A percentile compares a stretch with the other conserved stretches of the same genome.
phyloP scores from a whole-genome alignment of 53 echinoderm and acorn worm species.

The Actinopyga echinites region DNA sequence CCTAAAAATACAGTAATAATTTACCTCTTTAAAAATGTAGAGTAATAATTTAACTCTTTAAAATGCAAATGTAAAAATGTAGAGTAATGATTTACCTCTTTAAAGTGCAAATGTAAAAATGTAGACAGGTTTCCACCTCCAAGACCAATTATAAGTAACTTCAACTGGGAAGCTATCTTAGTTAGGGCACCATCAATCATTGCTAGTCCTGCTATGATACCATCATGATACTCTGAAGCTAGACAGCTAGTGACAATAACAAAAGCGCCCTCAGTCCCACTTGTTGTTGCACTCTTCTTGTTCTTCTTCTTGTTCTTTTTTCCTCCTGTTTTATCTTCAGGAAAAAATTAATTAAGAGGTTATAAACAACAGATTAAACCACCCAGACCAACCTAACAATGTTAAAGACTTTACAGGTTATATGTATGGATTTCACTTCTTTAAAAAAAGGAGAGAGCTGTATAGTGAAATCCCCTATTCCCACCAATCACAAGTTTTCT shows the following conservation, averaged over 20 bases:
- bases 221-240: slow-evolving; percentile 37
- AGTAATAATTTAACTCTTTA: too few relatives aligned
- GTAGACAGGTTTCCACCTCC: slow-evolving; percentile 72
- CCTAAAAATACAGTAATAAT: too few relatives aligned
- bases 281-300: background rate
- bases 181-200: slow-evolving; percentile 41
- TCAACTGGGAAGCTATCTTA: slow-evolving; percentile 35
- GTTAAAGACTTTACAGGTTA: too few relatives aligned
- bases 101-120: slow-evolving; percentile 68
- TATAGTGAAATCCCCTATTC: too few relatives aligned
- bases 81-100: slow-evolving; percentile 51
- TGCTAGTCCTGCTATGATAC: slow-evolving; percentile 57
- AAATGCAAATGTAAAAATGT: background rate
- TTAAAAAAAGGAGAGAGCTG: too few relatives aligned
- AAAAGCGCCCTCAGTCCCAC: background rate
- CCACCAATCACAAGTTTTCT: too few relatives aligned
- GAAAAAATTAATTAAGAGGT: background rate
- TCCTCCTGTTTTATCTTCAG: slow-evolving; percentile 5
- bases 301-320: slow-evolving; percentile 3
- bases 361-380: too few relatives aligned
- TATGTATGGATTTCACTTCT: too few relatives aligned
- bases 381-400: too few relatives aligned
- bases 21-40: too few relatives aligned
- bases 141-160: slow-evolving; percentile 64
- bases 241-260: slow-evolving; percentile 49